phyloP scores from a whole-genome alignment of 2,113 vertebrate species.

The Speoplatyrhinus poulsoni region DNA sequence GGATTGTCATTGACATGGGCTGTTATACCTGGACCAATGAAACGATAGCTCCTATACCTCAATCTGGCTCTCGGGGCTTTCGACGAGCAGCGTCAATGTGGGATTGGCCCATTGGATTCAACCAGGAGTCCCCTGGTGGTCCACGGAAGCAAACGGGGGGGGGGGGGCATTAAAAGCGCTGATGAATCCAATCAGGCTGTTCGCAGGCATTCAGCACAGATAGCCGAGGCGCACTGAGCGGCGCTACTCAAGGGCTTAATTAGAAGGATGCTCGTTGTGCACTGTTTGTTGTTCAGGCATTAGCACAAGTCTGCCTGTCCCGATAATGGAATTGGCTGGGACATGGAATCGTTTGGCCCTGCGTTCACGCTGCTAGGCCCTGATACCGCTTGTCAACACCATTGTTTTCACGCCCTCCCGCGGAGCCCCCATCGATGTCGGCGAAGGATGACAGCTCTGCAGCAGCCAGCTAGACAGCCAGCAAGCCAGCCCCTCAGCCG shows the following conservation, averaged over 20 bases:
- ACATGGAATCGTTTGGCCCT: constrained; percentile 69
- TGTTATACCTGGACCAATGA: constrained; percentile 35
- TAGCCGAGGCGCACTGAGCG: constrained; percentile 63
- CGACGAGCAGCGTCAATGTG: constrained; percentile 27
- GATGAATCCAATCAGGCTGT: constrained; percentile 74
- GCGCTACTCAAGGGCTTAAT: constrained; percentile 73
- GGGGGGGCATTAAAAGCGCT: constrained; percentile 65
- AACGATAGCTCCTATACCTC: constrained; percentile 31
- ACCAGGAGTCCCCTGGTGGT: constrained; percentile 43
- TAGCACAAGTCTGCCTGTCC: constrained; percentile 68
- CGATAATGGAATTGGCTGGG: constrained; percentile 74
- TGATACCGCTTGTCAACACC: constrained; percentile 67
- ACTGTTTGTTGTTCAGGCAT: constrained; percentile 72
- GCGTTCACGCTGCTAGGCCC: constrained; percentile 57
- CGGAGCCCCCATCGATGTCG: constrained; percentile 65
- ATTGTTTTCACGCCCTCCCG: constrained; percentile 62
- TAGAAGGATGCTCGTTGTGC: constrained; percentile 66
- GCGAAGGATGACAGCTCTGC: constrained; percentile 48
- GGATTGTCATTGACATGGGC: constrained; percentile 20
- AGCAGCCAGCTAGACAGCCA: constrained; percentile 35
- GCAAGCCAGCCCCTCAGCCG: constrained; percentile 43
- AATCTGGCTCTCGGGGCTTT: constrained; percentile 35
- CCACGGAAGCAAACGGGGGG: constrained; percentile 55
- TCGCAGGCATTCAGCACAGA: constrained; percentile 66
- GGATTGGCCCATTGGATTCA: constrained; percentile 52